Conservation (phyloP, 2,797 vertebrate genomes). For the Hybognathus amarus region DNA sequence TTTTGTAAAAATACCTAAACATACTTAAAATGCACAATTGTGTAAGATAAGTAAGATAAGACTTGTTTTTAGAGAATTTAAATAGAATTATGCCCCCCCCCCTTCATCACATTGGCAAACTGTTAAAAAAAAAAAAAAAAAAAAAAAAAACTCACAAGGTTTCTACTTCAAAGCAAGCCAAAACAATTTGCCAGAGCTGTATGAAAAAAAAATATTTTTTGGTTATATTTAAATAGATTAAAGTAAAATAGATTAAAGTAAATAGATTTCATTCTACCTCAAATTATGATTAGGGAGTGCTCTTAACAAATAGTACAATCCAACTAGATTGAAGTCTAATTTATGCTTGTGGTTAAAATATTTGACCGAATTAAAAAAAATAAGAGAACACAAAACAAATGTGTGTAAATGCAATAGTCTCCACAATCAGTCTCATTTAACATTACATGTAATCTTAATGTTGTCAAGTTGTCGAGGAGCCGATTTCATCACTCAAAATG, state of each 20-base stretch:
- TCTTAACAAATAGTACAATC: neutral
- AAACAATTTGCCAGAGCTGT: no score
- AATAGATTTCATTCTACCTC: neutral
- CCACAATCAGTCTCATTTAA: neutral
- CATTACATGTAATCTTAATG: neutral
- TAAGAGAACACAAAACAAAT: neutral
- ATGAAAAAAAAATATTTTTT: neutral
- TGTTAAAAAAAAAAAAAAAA: neutral
- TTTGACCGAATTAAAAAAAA: neutral
- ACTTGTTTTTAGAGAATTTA: neutral
- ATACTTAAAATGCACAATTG: neutral
- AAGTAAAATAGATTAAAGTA: no score
- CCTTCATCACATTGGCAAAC: neutral
- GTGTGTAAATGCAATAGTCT: neutral
- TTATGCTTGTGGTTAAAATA: neutral
- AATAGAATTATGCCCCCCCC: no score
- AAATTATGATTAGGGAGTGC: neutral
- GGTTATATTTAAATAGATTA: neutral
- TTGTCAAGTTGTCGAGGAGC: neutral
- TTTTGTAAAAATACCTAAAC: neutral
- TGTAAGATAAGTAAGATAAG: neutral
- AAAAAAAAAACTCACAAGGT: no score
- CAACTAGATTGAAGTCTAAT: neutral
- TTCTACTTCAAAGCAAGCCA: neutral
- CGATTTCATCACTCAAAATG: slow-evolving; percentile 3